Conservation (phyloP, 2,888 invertebrate species). For the Drosophila helvetica region DNA sequence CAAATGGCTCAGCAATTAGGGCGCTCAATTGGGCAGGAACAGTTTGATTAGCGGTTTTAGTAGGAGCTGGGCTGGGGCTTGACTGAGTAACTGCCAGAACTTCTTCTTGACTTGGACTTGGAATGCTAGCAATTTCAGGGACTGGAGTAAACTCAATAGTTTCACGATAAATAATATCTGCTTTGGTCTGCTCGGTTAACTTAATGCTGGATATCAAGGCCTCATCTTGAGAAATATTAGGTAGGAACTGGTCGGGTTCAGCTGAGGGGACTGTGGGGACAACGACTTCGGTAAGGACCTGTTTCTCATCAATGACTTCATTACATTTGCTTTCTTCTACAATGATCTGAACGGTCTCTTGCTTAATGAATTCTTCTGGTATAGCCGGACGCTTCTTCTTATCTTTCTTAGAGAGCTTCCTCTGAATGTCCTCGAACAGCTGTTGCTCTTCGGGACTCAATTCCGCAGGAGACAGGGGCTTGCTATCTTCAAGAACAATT, state of each 20-base stretch:
- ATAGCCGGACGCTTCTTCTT: conserved; percentile 83
- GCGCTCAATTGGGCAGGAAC: conserved; percentile 71
- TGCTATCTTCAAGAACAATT: conserved; percentile 16
- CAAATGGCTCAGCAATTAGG: conserved; percentile 71
- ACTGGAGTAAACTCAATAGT: conserved; percentile 26
- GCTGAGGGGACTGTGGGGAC: conserved; percentile 5
- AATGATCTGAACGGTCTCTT: conserved; percentile 55
- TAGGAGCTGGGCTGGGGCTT: conserved; percentile 54
- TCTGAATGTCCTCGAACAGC: conserved; percentile 81
- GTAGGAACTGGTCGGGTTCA: conserved; percentile 29
- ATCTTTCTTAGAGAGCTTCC: conserved; percentile 82
- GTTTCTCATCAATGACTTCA: conserved; percentile 28
- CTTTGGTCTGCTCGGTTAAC: conserved; percentile 44
- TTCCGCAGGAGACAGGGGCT: conserved; percentile 52
- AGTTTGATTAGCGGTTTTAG: conserved; percentile 72
- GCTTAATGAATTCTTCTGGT: conserved; percentile 81
- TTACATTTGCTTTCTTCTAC: conserved; percentile 50
- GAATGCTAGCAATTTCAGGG: conserved; percentile 48
- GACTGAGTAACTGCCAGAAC: conserved; percentile 58
- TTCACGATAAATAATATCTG: conserved; percentile 49
- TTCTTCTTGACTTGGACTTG: conserved; percentile 73
- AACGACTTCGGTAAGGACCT: conserved; percentile 41
- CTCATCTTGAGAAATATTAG: conserved; percentile 43
- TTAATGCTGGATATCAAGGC: conserved; percentile 41
- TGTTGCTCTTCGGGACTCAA: conserved; percentile 82